Percentiles rank a stretch among this genome's conserved stretches.
phyloP scores from a whole-genome alignment of 2,888 invertebrate species.

The Tinea semifulvella region DNA sequence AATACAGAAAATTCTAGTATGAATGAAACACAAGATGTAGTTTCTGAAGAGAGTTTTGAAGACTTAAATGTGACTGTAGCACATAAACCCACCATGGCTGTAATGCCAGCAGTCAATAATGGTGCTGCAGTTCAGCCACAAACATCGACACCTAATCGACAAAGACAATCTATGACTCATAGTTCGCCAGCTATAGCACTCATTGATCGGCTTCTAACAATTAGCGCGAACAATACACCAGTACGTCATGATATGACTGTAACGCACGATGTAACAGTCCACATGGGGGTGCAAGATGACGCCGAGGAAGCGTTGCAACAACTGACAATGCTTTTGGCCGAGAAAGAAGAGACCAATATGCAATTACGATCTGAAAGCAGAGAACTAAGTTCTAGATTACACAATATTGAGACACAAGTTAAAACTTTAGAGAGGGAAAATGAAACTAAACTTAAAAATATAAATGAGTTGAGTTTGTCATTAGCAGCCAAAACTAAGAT shows the following conservation, averaged over 20 bases:
- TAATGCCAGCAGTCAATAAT: constrained; percentile 46
- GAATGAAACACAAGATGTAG: constrained; percentile 25
- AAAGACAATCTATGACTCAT: constrained; percentile 49
- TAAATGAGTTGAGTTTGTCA: constrained; percentile 44
- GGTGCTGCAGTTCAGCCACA: constrained; percentile 34
- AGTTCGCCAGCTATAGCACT: constrained; percentile 62
- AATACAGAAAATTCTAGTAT: constrained; percentile 22
- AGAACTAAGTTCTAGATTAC: constrained; percentile 54
- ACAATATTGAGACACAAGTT: constrained; percentile 43
- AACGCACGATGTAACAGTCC: constrained; percentile 31
- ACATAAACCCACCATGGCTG: constrained; percentile 53
- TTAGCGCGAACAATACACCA: constrained; percentile 44
- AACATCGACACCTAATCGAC: constrained; percentile 39
- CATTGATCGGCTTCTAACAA: constrained; percentile 56
- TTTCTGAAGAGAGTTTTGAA: constrained; percentile 31
- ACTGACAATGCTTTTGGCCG: constrained; percentile 60
- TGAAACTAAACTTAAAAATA: constrained; percentile 39
- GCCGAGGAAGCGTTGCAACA: constrained; percentile 45
- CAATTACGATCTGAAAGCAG: constrained; percentile 57
- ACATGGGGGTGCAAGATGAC: constrained; percentile 36
- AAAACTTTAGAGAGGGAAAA: constrained; percentile 40
- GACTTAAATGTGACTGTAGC: constrained; percentile 37
- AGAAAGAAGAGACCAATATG: constrained; percentile 62
- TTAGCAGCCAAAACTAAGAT: constrained; percentile 49
- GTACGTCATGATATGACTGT: constrained; percentile 17